Conservation (phyloP, 2,888 invertebrate species). For the Saturnia japonica region DNA sequence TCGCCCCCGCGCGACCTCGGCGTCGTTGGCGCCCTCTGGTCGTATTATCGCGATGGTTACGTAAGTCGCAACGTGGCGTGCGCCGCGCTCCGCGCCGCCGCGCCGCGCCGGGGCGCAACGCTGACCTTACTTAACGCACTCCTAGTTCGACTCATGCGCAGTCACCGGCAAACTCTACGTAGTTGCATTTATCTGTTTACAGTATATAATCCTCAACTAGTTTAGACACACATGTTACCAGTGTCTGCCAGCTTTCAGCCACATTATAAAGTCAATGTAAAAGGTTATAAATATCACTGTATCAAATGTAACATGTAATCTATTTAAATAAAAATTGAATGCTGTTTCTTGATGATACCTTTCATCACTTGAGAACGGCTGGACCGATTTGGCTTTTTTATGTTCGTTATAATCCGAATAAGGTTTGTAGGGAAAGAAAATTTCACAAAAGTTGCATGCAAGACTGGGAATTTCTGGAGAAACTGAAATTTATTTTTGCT, state of each 20-base stretch:
- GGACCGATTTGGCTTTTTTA: too few species aligned
- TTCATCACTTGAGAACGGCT: too few species aligned
- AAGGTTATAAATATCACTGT: not conserved
- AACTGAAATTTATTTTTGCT: too few species aligned
- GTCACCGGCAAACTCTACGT: conserved; percentile 24
- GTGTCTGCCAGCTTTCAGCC: not conserved
- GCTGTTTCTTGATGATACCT: too few species aligned
- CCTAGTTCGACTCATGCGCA: conserved; percentile 47
- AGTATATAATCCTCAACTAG: conserved; percentile 24
- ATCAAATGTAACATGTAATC: not conserved
- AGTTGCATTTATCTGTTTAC: conserved; percentile 28
- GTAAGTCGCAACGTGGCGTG: conserved; percentile 41
- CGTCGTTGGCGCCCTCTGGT: conserved; percentile 32
- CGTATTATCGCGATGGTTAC: conserved; percentile 39
- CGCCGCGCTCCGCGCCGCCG: too few species aligned
- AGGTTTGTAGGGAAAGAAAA: too few species aligned
- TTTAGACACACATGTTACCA: not conserved
- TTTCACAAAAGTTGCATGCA: too few species aligned
- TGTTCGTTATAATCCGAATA: too few species aligned
- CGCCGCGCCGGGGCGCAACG: too few species aligned
- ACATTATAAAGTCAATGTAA: not conserved
- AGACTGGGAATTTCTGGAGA: too few species aligned
- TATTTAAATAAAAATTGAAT: too few species aligned
- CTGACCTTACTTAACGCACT: conserved; percentile 69
- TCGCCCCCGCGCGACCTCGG: conserved; percentile 11